Base-by-base conservation (phyloP, 2,888 invertebrate genomes). In the Zaprionus bogoriensis region DNA sequence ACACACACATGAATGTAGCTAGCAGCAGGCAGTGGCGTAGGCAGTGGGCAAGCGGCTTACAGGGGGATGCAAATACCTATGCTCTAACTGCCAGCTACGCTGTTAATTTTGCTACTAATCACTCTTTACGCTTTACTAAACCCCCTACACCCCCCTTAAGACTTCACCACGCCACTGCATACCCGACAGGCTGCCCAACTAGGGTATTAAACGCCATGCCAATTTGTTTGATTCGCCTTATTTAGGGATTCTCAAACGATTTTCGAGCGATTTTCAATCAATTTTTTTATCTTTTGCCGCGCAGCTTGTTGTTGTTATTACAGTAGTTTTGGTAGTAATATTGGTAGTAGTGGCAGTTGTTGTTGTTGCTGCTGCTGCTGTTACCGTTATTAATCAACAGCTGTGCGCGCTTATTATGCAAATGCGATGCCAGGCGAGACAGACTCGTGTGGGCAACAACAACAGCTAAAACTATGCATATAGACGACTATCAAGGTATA, bases 351-450 rank as follows among this genome's bases (percentile, higher is more conserved):
- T 41, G 22, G 41, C 23, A 10, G 44, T 36, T 51, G 32, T 25
- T 30, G 46, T 30, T 51, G 36, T 36, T 51, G 5, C 25, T 48
- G 61, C 61, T 73, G 78, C 68, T 81, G 85, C 67, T 71, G 76
- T 80, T 82, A 85, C 71, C 86, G 86, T 85, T 85, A 80, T 77
- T 85, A 83, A 85, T 85, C 85, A 85, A 75, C 75, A 80, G 85
- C 83, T 78, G 87, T 73, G 83, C 74, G 83, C 71, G 81, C 77
- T 70, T 80, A 77, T 65, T 86, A 86, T 86, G 86, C 77, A 86
- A 86, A 84, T 86, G 70, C 81, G 80, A 80, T 80, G 80, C 72
- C 72, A 54, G 44, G 52, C 44, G 51, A 63, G 62, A 65, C 45
- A 60, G 25, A 32, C 28, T 9, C 23, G 10, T 44, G 10, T 44